A percentile compares a stretch with the other conserved stretches of the same genome.
Conservation (phyloP, 2,797 vertebrate genomes). For the Gymnoscopelus microlampas region DNA sequence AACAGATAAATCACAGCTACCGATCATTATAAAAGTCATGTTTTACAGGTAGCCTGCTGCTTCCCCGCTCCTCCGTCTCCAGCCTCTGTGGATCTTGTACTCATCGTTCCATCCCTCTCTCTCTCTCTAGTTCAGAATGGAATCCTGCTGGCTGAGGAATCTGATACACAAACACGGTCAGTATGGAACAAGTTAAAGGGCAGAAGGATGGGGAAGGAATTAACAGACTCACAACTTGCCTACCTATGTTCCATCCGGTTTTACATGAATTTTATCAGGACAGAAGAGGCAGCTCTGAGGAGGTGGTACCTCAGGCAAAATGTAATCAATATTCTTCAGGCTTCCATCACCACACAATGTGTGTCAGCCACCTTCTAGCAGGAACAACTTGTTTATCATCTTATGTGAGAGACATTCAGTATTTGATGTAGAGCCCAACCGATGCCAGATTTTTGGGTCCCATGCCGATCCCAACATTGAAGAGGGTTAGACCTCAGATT, state of each 20-base stretch:
- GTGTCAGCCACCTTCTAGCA: too few species aligned
- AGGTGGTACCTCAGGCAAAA: background rate
- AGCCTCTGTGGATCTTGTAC: background rate
- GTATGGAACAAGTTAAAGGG: slow-evolving; percentile 20
- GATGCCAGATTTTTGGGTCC: too few species aligned
- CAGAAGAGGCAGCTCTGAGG: too few species aligned
- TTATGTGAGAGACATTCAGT: too few species aligned
- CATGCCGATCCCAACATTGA: too few species aligned
- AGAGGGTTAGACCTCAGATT: too few species aligned
- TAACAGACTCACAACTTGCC: background rate
- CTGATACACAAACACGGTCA: slow-evolving; percentile 15
- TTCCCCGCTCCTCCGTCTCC: slow-evolving; percentile 13
- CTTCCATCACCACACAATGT: too few species aligned
- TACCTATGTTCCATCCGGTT: background rate
- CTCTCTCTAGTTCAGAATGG: slow-evolving; percentile 1
- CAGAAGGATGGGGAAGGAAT: background rate
- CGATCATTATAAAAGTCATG: slow-evolving; percentile 32
- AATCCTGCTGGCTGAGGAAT: slow-evolving; percentile 24
- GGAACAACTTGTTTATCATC: too few species aligned
- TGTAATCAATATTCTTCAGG: background rate
- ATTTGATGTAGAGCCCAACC: too few species aligned
- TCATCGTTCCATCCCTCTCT: slow-evolving; percentile 18
- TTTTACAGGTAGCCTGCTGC: slow-evolving; percentile 29
- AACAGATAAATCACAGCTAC: slow-evolving; percentile 25
- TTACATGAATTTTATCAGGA: slow-evolving; percentile 5